Evolutionary conservation across 2,113 vertebrate species (phyloP).

Genomic region (Nansenia antarctica): DNA sequence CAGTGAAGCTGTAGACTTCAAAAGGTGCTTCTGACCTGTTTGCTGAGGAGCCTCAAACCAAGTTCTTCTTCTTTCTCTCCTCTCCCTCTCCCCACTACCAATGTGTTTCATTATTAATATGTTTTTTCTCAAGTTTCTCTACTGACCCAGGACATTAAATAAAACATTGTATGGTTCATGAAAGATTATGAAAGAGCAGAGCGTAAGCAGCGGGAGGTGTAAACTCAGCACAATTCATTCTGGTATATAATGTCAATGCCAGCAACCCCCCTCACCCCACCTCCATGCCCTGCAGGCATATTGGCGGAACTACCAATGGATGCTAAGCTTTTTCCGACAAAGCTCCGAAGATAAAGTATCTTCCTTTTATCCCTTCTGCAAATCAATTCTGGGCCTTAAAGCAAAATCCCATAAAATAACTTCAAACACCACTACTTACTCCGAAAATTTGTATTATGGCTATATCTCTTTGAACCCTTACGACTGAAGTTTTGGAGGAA

Average conservation of each 20-base stretch:
- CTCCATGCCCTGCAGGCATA: conserved; percentile 88
- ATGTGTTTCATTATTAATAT: conserved; percentile 84
- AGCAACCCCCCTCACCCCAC: conserved; percentile 80
- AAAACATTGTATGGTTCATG: conserved; percentile 98
- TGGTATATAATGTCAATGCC: conserved; percentile 93
- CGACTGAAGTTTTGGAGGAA: conserved; percentile 99
- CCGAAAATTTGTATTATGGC: conserved; percentile 99
- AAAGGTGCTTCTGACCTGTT: conserved; percentile 82
- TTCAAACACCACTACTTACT: conserved; percentile 99
- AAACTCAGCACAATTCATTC: conserved; percentile 90
- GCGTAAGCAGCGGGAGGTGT: conserved; percentile 95
- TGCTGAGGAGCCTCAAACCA: conserved; percentile 80
- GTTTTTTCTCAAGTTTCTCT: conserved; percentile 94
- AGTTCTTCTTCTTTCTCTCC: conserved; percentile 57
- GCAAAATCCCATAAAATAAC: conserved; percentile 99
- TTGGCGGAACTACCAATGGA: conserved; percentile 97
- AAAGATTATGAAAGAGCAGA: conserved; percentile 97
- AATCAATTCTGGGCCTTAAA: conserved; percentile 99
- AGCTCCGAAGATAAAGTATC: conserved; percentile 99
- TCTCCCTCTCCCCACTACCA: conserved; percentile 71
- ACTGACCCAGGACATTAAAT: conserved; percentile 99
- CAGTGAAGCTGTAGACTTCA: conserved; percentile 79
- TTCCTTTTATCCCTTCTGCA: conserved; percentile 99
- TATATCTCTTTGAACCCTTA: conserved; percentile 98
- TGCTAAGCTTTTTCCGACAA: conserved; percentile 99